Evolutionary conservation across 2,888 invertebrate genomes (phyloP).

Genomic region (Cistogaster globosa): DNA sequence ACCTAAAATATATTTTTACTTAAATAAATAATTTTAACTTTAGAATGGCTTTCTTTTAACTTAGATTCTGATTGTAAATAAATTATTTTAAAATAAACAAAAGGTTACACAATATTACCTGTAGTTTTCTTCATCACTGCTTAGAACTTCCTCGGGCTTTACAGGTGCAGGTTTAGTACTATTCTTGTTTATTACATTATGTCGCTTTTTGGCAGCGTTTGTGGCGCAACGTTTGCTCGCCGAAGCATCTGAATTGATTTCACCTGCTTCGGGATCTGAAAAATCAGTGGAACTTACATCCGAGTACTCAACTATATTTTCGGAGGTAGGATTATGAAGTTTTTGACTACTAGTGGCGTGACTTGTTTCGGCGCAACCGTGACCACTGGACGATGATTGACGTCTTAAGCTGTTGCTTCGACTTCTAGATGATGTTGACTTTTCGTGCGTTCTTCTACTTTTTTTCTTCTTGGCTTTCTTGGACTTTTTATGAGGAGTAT

Average conservation of each 20-base stretch:
- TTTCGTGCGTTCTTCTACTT: slow-evolving; percentile 74
- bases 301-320: slow-evolving; percentile 88
- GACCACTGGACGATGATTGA: slow-evolving; percentile 71
- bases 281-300: slow-evolving; percentile 96
- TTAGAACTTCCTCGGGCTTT: slow-evolving; percentile 43
- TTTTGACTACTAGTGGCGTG: slow-evolving; percentile 52
- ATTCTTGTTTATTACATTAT: slow-evolving; percentile 37
- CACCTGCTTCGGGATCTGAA: slow-evolving; percentile 94
- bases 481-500: slow-evolving; percentile 67
- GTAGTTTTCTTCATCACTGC: slow-evolving; percentile 77
- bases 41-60: too few relatives aligned
- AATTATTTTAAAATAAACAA: neutral
- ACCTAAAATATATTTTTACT: too few relatives aligned
- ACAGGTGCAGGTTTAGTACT: slow-evolving; percentile 50
- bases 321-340: slow-evolving; percentile 37
- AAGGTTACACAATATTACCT: slow-evolving; percentile 72
- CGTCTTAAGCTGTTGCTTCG: slow-evolving; percentile 70
- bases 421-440: slow-evolving; percentile 53
- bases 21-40: too few relatives aligned
- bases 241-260: slow-evolving; percentile 86
- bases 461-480: slow-evolving; percentile 73
- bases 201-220: slow-evolving; percentile 48
- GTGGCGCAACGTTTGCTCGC: slow-evolving; percentile 33
- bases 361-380: slow-evolving; percentile 26
- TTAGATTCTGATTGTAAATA: slow-evolving; percentile 2